Conservation (phyloP, 2,797 vertebrate genomes). For the Gymnothorax reevesii region DNA sequence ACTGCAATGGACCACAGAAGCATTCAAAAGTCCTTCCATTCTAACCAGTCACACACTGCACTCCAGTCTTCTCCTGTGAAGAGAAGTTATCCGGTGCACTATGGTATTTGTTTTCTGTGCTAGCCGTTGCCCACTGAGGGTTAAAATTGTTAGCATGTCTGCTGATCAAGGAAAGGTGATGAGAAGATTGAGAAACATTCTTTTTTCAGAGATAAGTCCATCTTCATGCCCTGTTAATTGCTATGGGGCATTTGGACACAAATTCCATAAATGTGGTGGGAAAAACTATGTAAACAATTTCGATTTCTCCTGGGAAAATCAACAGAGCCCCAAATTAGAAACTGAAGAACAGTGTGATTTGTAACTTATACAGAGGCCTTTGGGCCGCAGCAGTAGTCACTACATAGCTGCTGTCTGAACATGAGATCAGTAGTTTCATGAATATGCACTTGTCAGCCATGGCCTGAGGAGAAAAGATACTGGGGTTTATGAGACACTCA, state of each 20-base stretch:
- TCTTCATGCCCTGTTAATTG: neutral
- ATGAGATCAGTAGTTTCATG: slow-evolving; percentile 33
- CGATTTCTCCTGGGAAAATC: neutral
- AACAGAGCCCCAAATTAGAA: neutral
- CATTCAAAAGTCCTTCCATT: neutral
- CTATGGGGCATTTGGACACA: neutral
- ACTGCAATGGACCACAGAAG: neutral
- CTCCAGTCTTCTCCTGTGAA: neutral
- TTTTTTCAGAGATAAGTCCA: slow-evolving; percentile 12
- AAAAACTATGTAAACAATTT: neutral
- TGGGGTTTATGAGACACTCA: slow-evolving; percentile 41
- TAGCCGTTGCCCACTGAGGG: slow-evolving; percentile 2
- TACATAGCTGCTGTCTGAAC: slow-evolving; percentile 23
- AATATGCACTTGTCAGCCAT: slow-evolving; percentile 39
- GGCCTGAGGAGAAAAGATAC: slow-evolving; percentile 38
- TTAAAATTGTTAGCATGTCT: neutral
- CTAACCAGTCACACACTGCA: neutral
- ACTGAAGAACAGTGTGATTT: neutral
- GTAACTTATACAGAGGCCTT: neutral
- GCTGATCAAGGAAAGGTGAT: neutral
- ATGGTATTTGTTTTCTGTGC: neutral
- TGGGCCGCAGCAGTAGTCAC: neutral
- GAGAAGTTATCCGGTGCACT: neutral
- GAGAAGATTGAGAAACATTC: neutral
- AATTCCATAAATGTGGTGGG: neutral